Evolutionary conservation across 37 sponge, comb jelly and placozoan genomes (phyloP).

Genomic region (Crambe crambe): DNA sequence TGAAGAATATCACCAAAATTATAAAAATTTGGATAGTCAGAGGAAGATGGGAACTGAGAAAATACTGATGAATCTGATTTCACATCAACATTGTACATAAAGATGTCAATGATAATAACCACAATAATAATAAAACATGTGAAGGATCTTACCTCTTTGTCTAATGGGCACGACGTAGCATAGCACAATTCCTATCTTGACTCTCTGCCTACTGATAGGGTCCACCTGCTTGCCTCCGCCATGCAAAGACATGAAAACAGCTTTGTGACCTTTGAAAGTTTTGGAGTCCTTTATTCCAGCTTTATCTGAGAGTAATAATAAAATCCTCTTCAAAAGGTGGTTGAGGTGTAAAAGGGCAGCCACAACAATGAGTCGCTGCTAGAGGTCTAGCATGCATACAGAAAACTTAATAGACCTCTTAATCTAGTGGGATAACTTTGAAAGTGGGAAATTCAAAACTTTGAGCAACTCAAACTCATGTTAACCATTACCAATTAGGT

Average conservation of each 20-base stretch:
- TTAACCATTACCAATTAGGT: too few species aligned
- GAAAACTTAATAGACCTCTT: too few species aligned
- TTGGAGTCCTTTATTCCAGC: background rate
- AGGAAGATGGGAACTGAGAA: slow-evolving; percentile 13
- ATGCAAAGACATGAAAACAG: slow-evolving; percentile 65
- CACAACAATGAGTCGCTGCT: too few species aligned
- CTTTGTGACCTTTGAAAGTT: slow-evolving; percentile 27
- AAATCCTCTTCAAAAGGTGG: background rate
- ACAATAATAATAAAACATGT: too few species aligned
- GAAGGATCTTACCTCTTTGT: slow-evolving; percentile 42
- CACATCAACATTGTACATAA: background rate
- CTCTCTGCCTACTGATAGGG: slow-evolving; percentile 4
- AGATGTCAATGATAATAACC: background rate
- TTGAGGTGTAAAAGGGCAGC: too few species aligned
- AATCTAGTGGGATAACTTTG: too few species aligned
- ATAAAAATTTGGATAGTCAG: slow-evolving; percentile 50
- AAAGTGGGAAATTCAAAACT: too few species aligned
- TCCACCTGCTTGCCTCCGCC: slow-evolving; percentile 49
- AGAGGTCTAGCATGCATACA: too few species aligned
- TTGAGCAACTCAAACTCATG: too few species aligned
- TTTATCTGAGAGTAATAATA: background rate
- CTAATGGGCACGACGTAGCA: slow-evolving; percentile 53
- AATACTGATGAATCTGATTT: slow-evolving; percentile 29
- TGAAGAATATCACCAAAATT: slow-evolving; percentile 14
- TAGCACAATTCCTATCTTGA: slow-evolving; percentile 28